Base-by-base conservation (phyloP, 1,140 invertebrate genomes). In the Plodia interpunctella region DNA sequence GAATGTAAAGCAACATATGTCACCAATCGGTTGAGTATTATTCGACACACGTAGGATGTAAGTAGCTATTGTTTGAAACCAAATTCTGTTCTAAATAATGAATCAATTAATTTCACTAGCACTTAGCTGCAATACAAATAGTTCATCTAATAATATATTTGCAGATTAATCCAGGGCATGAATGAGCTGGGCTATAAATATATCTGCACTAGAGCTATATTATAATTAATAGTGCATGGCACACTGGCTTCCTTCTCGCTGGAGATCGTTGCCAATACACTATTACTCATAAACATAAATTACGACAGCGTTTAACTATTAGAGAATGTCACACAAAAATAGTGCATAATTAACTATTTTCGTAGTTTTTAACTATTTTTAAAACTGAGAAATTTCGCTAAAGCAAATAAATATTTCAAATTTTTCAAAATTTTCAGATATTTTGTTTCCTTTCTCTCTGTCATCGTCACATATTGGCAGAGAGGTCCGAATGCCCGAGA, bases 281-380 rank as follows among this genome's bases (percentile, higher is more conserved):
- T 60, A 68, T 68, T 65, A 65, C 58, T 65, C 60, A 62, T 56
- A 62, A 50, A 13, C 56, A 19, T 49, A 49, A 64, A 61, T 63
- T 63, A 62, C 59, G 20, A 19, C 32, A 49, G 35, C 55, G 9
- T 13, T 4, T 15, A 44, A 21, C 58, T 55, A 59, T 58, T 59
- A 58, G n/a, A 44, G 38, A 44, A 44, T 15, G 38, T 44, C 38
- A 15, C n/a, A 6, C 38, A 44, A 44, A 44, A 44, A 44, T 44
- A 44, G n/a, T 44, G 30, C 11, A 44, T 44, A 44, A 10, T 44
- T 32, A 32, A 32, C 10, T 32, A 9, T 6, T 25, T 25, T 25
- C 2, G 2, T 25, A 25, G 21, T 6, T 25, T 2, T 25, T 25
- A 25, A 25, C 21, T 25, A 25, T n/a, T n/a, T n/a, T n/a, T n/a